Evolutionary conservation across 1,140 invertebrate genomes (phyloP), one percentile per base, ranked within the genome.

Genomic region (Sarcophaga peregrina): DNA sequence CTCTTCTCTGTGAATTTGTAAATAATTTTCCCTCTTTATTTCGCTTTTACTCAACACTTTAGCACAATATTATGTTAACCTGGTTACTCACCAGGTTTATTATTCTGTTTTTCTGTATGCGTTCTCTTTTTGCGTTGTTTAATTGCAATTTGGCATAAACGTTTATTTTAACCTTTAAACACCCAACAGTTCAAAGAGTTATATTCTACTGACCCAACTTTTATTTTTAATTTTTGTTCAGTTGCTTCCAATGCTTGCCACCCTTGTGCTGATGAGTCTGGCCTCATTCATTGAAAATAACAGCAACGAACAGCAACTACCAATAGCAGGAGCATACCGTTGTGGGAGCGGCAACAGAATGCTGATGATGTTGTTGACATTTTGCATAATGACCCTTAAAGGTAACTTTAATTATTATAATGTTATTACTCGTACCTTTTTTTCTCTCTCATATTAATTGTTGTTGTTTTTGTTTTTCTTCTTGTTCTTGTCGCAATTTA

Each of bases 331-430:
- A n/a, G 20, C 58, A 7, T 11, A 50, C 48, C 48, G 6, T 50
- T 50, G 6, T 50, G 48, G 6, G 48, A 50, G n/a, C n/a, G n/a
- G 50, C 13, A 52, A 5, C 50, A 52, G 13, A 68, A 68, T 20
- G 4, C 25, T 37, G 25, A 68, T 68, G 17, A 17, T 78, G 75
- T 52, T 78, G 47, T 78, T 78, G 75, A 78, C 75, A 78, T 78
- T 78, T 78, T 78, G 47, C 75, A 78, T 78, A 78, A 78, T 78
- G 75, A 78, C 47, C 75, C 75, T 78, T 78, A 52, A 78, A 78
- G 75, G 75, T 17, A 78, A n/a, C 75, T 50, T 50, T 50, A 50
- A 50, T 78, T 50, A 78, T 52, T 50, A 78, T 78, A 78, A 78
- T 78, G 75, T 78, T 78, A 78, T 78, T 78, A 78, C 75, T 76